phyloP scores from a whole-genome alignment of 2,113 vertebrate species.

The Corydoras maculifer region DNA sequence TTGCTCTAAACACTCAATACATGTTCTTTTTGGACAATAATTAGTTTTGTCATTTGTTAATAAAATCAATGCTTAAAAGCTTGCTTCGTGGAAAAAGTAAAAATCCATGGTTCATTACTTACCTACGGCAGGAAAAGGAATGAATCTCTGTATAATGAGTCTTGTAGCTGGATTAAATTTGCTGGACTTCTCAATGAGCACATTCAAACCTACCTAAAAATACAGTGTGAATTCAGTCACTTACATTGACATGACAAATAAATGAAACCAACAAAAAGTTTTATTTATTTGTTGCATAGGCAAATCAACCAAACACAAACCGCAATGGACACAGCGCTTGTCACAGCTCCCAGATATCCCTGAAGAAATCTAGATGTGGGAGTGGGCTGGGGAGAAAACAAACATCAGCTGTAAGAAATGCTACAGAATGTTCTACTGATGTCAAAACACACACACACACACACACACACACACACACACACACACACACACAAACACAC shows the following conservation, averaged over 20 bases:
- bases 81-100: too few species aligned
- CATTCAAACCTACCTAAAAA: conserved; percentile 86
- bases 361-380: conserved; percentile 90
- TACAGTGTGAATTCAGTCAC: background rate
- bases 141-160: conserved; percentile 88
- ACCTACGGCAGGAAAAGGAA: conserved; percentile 97
- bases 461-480: background rate
- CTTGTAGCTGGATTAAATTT: conserved; percentile 85
- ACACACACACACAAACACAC: background rate
- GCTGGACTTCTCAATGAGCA: conserved; percentile 88
- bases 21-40: too few species aligned
- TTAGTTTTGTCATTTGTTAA: too few species aligned
- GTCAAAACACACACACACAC: conserved; percentile 1
- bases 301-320: conserved; percentile 66
- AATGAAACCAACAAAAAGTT: background rate
- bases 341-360: conserved; percentile 90
- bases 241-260: background rate
- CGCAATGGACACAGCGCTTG: conserved; percentile 92
- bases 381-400: conserved; percentile 70
- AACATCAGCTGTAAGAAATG: background rate
- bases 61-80: too few species aligned
- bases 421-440: too few species aligned
- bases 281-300: background rate
- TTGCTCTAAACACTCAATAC: too few species aligned
- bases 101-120: conserved; percentile 40